A percentile compares a stretch with the other conserved stretches of the same genome.
Evolutionary conservation across 2,113 vertebrate genomes (phyloP).

Genomic region (Zapus hudsonius): DNA sequence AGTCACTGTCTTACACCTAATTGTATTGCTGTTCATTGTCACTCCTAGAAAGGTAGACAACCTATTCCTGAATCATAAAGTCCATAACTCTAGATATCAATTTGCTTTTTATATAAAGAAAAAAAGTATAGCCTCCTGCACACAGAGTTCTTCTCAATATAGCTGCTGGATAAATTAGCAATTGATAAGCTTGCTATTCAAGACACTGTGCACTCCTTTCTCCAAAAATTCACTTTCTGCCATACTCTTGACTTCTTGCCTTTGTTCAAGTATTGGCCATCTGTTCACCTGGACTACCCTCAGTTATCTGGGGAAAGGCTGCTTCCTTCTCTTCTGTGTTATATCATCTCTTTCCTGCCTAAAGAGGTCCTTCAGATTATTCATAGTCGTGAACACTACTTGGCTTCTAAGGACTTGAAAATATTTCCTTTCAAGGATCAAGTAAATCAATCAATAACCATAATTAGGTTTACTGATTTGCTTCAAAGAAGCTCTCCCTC

Average conservation of each 20-base stretch:
- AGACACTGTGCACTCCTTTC: not conserved
- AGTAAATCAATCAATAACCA: not conserved
- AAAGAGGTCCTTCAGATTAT: not conserved
- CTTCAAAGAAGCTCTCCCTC: not conserved
- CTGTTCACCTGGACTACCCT: not conserved
- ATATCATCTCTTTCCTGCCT: not conserved
- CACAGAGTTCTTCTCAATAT: not conserved
- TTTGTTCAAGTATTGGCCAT: not conserved
- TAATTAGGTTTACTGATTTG: not conserved
- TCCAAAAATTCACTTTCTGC: not conserved
- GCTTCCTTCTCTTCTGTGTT: not conserved
- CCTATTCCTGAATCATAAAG: not conserved
- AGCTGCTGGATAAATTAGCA: not conserved
- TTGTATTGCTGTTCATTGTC: not conserved
- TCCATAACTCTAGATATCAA: not conserved
- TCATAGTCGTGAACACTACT: not conserved
- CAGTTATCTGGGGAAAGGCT: not conserved
- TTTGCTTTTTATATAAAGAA: not conserved
- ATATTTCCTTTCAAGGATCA: not conserved
- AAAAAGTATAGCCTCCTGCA: not conserved
- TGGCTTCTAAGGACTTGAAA: not conserved
- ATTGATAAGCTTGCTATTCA: not conserved
- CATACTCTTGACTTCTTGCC: not conserved
- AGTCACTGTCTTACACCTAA: not conserved
- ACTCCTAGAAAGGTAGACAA: not conserved